Conservation (phyloP, 2,797 vertebrate genomes). For the Otolemur crassicaudatus region DNA sequence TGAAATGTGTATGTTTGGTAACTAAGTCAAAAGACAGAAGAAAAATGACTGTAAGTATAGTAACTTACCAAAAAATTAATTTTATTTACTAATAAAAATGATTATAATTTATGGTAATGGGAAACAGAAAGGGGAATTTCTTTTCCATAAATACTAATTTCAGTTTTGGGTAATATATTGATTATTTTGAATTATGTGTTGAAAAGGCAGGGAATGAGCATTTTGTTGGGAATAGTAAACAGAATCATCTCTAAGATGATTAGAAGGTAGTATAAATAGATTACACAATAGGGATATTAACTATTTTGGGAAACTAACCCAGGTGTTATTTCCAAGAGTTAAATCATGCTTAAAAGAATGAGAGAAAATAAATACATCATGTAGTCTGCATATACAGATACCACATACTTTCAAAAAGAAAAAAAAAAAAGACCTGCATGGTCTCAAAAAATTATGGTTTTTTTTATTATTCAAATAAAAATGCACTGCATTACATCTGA, state of each 20-base stretch:
- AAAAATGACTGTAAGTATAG: conserved; percentile 31
- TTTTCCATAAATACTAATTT: conserved; percentile 48
- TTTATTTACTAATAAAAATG: conserved; percentile 48
- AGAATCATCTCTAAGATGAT: conserved; percentile 60
- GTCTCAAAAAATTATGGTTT: conserved; percentile 4
- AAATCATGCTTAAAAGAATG: conserved; percentile 60
- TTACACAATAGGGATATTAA: conserved; percentile 27
- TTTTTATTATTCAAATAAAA: conserved; percentile 77
- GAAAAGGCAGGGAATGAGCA: conserved; percentile 29
- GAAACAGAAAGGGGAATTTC: conserved; percentile 11
- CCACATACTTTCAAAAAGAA: conserved; percentile 56
- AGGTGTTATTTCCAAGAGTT: conserved; percentile 31
- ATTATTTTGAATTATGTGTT: conserved; percentile 22
- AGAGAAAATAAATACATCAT: conserved; percentile 34
- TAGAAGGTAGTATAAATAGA: conserved; percentile 51
- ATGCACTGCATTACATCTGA: conserved; percentile 62
- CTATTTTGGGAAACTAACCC: conserved; percentile 33
- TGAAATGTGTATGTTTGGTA: conserved; percentile 18
- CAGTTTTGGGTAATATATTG: conserved; percentile 1
- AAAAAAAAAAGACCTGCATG: conserved; percentile 29
- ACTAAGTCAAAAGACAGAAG: not conserved
- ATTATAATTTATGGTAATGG: conserved; percentile 29
- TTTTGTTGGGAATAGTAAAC: conserved; percentile 33
- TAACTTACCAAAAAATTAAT: conserved; percentile 18
- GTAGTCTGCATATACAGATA: conserved; percentile 35